Evolutionary conservation across 35 echinoderm and acorn worm species (phyloP), one percentile per base, ranked within the genome.

Genomic region (Amphiura filiformis): DNA sequence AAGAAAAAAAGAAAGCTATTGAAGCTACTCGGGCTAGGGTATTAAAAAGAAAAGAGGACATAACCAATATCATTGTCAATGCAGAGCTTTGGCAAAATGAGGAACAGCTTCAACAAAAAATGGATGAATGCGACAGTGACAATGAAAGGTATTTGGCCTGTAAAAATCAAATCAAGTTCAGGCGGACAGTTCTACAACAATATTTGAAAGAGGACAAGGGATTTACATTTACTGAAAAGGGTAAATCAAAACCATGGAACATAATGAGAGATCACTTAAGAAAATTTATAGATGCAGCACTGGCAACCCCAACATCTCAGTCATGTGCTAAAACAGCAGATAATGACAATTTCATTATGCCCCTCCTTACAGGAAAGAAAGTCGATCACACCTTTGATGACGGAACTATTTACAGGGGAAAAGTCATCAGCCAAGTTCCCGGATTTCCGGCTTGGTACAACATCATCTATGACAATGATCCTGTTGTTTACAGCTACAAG

Each of bases 381-480:
- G 78, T 80, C n/a, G 38, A 17, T 12, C 78, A 80, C 34, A 12
- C 4, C 17, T 80, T 80, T 36, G 78, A 80, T 36, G 78, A 80
- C 34, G 78, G n/a, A 23, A 30, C 9, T 26, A 3, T 15, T 15
- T 89, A 81, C 56, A 81, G 28, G 32, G 88, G 88, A 5, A 90
- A 82, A 80, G 88, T 90, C 22, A n/a, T 90, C n/a, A 90, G 88
- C 39, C 80, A 83, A 33, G 83, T 91, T 31, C 82, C 82, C n/a
- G 82, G 89, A 0, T 91, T 86, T 80, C 89, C 89, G 79, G 26
- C 52, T 18, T 91, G 82, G 89, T 91, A 79, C 39, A 91, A 91
- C 56, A 86, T 80, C 20, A 79, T 79, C 30, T 91, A 91, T 79
- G 70, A 78, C 31, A 80, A 91, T 77, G 81, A 91, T 84, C 38